Evolutionary conservation across 1,140 invertebrate genomes (phyloP).

Genomic region (Laupala kohalensis): DNA sequence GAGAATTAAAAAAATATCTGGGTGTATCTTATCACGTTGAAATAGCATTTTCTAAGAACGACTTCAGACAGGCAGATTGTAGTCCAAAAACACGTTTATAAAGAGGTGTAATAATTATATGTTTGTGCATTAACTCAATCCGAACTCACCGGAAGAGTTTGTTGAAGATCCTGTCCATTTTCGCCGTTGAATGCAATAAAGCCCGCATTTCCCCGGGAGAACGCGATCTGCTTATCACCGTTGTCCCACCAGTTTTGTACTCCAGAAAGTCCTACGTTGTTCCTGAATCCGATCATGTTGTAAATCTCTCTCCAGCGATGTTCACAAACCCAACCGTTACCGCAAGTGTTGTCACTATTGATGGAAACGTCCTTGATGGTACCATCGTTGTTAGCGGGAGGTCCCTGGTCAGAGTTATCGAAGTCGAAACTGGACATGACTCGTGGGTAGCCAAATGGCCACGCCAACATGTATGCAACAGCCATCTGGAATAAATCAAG

Average conservation of each 20-base stretch:
- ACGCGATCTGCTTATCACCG: constrained; percentile 59
- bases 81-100: no score
- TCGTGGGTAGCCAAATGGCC: constrained; percentile 13
- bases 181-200: constrained; percentile 64
- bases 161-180: constrained; percentile 33
- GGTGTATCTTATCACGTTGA: no score
- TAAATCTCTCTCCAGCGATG: constrained; percentile 73
- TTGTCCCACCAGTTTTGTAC: constrained; percentile 67
- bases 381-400: constrained; percentile 44
- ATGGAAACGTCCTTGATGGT: constrained; percentile 51
- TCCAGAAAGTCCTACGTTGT: constrained; percentile 42
- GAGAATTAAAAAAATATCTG: no score
- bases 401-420: constrained; percentile 37
- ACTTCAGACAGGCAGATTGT: no score
- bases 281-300: constrained; percentile 67
- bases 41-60: no score
- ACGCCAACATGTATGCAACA: not conserved
- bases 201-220: constrained; percentile 51
- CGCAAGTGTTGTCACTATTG: constrained; percentile 49
- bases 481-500: not conserved
- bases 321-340: constrained; percentile 77
- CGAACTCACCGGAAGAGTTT: constrained; percentile 32
- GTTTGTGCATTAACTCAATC: no score
- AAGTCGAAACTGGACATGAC: constrained; percentile 66
- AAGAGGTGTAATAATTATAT: no score